Conservation (phyloP, 2,797 vertebrate species). For the Heteromormyrus szaboi region DNA sequence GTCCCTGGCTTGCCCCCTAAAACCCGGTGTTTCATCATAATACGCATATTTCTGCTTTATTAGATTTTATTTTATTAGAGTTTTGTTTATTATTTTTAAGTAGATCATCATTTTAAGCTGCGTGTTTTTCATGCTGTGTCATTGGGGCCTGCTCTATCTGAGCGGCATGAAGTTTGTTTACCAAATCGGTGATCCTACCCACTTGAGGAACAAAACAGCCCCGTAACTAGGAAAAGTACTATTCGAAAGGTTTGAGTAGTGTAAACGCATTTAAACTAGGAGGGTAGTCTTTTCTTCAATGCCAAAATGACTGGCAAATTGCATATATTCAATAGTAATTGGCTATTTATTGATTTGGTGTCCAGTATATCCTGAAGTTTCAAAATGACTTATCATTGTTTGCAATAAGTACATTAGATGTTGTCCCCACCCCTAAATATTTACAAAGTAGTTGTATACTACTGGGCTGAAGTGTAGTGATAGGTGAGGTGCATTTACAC, state of each 20-base stretch:
- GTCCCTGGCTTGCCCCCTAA: neutral
- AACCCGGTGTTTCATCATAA: neutral
- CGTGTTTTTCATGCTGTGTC: constrained; percentile 26
- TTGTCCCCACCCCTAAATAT: neutral
- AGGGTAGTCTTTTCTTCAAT: neutral
- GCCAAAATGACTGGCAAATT: neutral
- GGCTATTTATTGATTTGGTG: neutral
- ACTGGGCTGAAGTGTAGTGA: neutral
- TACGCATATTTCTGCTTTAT: neutral
- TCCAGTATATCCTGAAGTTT: neutral
- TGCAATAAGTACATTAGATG: neutral
- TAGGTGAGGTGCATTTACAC: neutral
- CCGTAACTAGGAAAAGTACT: neutral
- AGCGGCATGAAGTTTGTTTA: neutral
- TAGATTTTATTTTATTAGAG: neutral
- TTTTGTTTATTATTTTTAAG: neutral
- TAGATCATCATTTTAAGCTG: neutral
- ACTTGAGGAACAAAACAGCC: neutral
- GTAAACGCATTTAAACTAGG: neutral
- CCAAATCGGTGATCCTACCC: neutral
- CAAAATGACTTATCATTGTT: neutral
- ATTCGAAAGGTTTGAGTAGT: neutral
- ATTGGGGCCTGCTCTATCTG: constrained; percentile 12
- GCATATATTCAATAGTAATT: neutral
- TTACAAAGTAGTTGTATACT: neutral